Conservation (phyloP, 2,888 invertebrate species). For the Perizoma flavofasciatum region DNA sequence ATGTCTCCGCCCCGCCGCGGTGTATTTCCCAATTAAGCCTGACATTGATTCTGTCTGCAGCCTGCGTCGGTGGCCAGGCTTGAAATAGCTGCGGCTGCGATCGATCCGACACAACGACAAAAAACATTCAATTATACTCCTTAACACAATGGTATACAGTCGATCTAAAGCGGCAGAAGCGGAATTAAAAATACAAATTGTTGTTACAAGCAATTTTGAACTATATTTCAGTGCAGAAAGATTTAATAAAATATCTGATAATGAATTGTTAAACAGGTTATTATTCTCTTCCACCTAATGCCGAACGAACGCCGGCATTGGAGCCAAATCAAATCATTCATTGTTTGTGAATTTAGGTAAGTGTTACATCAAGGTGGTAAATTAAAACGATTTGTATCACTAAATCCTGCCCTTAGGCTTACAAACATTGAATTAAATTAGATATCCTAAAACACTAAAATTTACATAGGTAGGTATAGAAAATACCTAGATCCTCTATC, state of each 20-base stretch:
- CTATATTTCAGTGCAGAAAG: constrained; percentile 2
- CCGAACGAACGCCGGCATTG: no score
- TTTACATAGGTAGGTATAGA: no score
- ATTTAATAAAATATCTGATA: constrained; percentile 2
- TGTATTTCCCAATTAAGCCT: constrained; percentile 67
- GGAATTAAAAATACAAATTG: constrained; percentile 1
- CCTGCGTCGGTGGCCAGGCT: constrained; percentile 49
- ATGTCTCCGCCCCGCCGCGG: constrained; percentile 48
- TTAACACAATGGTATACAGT: constrained; percentile 18
- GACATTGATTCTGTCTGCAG: constrained; percentile 75
- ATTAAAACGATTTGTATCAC: no score
- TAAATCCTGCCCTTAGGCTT: no score
- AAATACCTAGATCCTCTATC: no score
- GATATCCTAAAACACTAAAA: no score
- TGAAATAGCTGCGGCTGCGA: constrained; percentile 60
- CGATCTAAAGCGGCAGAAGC: background rate
- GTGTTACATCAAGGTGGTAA: no score
- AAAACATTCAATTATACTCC: constrained; percentile 25
- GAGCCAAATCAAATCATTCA: no score
- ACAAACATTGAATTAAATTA: no score
- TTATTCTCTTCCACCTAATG: background rate
- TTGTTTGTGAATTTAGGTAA: no score
- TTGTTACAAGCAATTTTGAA: constrained; percentile 14
- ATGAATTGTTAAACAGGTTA: constrained; percentile 7
- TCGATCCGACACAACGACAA: constrained; percentile 43